Evolutionary conservation across 2,113 vertebrate species (phyloP), one percentile per base, ranked within the genome.

Genomic region (Tyrannus savana): DNA sequence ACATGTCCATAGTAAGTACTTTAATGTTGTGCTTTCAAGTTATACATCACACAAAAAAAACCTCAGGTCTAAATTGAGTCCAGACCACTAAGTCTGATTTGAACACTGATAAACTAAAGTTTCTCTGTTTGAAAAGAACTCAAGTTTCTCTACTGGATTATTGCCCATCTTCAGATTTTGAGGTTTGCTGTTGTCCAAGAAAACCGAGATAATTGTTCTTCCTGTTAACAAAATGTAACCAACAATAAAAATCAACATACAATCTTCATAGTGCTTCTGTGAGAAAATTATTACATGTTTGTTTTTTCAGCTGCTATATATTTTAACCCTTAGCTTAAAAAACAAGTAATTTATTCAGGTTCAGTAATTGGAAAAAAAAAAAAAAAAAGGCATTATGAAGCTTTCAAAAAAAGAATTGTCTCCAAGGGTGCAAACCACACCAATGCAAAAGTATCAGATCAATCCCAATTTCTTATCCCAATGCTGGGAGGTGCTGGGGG

Each of bases 31-130:
- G 35, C 88, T 94, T 97, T 96, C 86, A 95, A 92, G 68, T 88
- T 88, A 90, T 93, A 84, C 92, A 86, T 80, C 66, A 93, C 66
- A 83, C 47, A 82, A 87, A 92, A 88, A 96, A 96, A 94, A 12
- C 47, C 52, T 84, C 52, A 87, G 66, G 76, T 94, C 73, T 89
- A 95, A 96, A 97, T 93, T 94, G 73, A 96, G 49, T 92, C 95
- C 96, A 97, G 96, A 96, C 44, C 19, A 12, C 30, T 23, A 27
- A 62, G 14, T 73, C 60, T 91, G 96, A 96, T 95, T 84, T 52
- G 71, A 94, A 83, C 74, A 93, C 68, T n/a, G 90, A 95, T 93
- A 96, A 94, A 68, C 56, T 60, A 35, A 78, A 88, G 73, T 78
- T 90, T 91, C 63, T 89, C 73, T 90, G 62, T 77, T 85, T 75